Conservation (phyloP, 1,140 invertebrate genomes). For the Planococcus citri region DNA sequence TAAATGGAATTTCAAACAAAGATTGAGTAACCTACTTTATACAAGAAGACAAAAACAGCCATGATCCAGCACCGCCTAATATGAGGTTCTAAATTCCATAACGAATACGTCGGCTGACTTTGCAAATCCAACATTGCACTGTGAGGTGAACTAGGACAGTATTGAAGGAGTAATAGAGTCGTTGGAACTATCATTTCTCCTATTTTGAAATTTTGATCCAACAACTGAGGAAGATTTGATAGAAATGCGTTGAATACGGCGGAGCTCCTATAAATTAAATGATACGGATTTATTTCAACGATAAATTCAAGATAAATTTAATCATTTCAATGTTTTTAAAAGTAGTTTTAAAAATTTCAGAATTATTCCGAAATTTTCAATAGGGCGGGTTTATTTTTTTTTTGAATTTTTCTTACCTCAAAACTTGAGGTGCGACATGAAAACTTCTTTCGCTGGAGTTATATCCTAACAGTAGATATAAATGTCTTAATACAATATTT, state of each 20-base stretch:
- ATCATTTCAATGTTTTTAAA: background rate
- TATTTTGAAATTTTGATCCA: constrained; percentile 89
- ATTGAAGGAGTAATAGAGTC: constrained; percentile 73
- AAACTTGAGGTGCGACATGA: constrained; percentile 71
- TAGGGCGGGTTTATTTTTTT: background rate
- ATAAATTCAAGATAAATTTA: background rate
- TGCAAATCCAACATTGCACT: constrained; percentile 37
- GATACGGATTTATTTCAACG: background rate
- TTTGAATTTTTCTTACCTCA: constrained; percentile 46
- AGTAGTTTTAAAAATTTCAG: background rate
- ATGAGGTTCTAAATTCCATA: constrained; percentile 77
- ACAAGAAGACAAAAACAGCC: constrained; percentile 83
- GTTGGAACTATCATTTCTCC: constrained; percentile 75
- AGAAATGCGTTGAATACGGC: constrained; percentile 93
- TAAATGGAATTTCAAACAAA: background rate
- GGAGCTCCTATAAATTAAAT: constrained; percentile 49
- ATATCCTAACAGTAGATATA: constrained; percentile 87
- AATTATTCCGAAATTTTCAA: background rate
- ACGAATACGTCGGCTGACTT: constrained; percentile 56
- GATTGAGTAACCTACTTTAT: constrained; percentile 57
- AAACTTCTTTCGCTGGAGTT: constrained; percentile 81
- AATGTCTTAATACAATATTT: constrained; percentile 77
- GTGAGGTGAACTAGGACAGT: constrained; percentile 64
- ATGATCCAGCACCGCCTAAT: constrained; percentile 83
- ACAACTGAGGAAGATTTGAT: constrained; percentile 77